These are phyloP conservation scores for Brachionus sp. DNA, from an alignment of 1,140 invertebrate genomes.

Conservation along the genomic window DNA sequence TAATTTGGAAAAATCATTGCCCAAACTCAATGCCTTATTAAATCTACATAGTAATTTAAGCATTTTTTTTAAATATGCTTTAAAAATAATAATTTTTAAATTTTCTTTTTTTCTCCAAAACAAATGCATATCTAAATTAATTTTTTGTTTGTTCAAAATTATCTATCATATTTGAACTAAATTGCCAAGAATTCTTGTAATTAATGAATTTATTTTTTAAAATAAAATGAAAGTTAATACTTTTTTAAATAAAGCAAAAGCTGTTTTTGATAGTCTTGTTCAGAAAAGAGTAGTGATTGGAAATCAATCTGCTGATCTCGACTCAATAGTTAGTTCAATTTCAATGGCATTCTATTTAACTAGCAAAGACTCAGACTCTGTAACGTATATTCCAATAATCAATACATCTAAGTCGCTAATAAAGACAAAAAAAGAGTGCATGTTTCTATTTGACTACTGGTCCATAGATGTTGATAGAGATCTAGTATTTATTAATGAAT, in stretches of 20 bases:
- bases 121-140: background rate
- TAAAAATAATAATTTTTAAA: background rate
- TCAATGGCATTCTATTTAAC: slow-evolving; percentile 31
- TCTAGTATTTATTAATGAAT: background rate
- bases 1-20: background rate
- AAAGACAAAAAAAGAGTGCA: slow-evolving; percentile 41
- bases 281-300: background rate
- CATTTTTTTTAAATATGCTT: background rate
- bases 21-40: background rate
- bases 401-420: background rate
- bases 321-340: slow-evolving; percentile 40
- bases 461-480: background rate
- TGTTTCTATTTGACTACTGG: slow-evolving; percentile 23
- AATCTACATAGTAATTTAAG: background rate
- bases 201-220: background rate
- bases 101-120: background rate
- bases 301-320: slow-evolving; percentile 41
- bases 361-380: background rate
- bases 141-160: background rate
- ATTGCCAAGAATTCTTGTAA: no score
- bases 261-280: background rate
- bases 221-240: background rate
- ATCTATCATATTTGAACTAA: background rate
- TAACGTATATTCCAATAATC: background rate
- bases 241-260: background rate